phyloP scores from a whole-genome alignment of 2,888 invertebrate genomes.

The Ectobius pallidus region DNA sequence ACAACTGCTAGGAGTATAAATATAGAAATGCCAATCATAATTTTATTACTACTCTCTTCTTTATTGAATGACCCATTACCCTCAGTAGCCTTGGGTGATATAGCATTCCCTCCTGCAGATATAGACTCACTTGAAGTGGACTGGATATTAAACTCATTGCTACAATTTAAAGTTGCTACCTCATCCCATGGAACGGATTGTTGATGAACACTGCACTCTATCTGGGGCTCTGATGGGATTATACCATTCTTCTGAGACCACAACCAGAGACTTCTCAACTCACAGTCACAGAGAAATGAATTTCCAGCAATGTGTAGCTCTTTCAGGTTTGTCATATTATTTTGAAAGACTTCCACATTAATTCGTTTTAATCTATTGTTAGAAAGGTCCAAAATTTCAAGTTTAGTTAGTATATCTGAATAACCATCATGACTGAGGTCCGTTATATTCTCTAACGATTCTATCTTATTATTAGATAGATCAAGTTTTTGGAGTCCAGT shows the following conservation, averaged over 20 bases:
- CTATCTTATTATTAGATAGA: background rate
- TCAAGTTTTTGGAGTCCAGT: background rate
- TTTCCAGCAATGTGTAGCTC: background rate
- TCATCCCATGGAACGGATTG: background rate
- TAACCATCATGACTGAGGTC: background rate
- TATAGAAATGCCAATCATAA: background rate
- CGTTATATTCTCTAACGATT: background rate
- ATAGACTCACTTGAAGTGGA: background rate
- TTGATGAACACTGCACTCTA: background rate
- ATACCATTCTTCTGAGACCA: conserved; percentile 11
- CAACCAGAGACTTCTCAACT: background rate
- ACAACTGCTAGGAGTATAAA: background rate
- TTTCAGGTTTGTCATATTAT: conserved; percentile 2
- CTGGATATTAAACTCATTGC: too few species aligned
- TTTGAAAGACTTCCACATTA: background rate
- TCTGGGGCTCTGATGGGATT: background rate
- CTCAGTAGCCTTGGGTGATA: background rate
- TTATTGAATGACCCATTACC: too few species aligned
- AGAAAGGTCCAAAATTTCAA: conserved; percentile 14
- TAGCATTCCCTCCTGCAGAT: background rate
- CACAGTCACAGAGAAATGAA: conserved; percentile 14
- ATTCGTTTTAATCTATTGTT: background rate
- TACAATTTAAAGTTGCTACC: background rate
- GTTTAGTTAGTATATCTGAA: background rate
- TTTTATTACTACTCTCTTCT: background rate